A percentile compares a stretch with the other conserved stretches of the same genome.
Evolutionary conservation across 2,797 vertebrate genomes (phyloP).

Genomic region (Garrulus glandarius): DNA sequence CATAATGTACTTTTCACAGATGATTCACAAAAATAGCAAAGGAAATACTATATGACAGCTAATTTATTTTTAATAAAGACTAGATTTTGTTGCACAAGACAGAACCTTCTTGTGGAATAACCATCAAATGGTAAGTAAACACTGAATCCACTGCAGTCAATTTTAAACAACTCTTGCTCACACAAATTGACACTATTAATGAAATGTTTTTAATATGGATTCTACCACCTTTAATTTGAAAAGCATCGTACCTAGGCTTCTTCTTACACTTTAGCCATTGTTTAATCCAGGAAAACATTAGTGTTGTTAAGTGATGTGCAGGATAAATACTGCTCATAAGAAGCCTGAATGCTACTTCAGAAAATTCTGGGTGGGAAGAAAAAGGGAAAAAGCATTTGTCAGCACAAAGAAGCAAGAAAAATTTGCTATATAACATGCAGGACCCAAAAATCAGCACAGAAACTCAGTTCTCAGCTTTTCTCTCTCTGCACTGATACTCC

Average conservation of each 20-base stretch:
- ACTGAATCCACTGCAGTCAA: neutral
- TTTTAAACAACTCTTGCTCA: neutral
- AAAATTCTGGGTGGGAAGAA: neutral
- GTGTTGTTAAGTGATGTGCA: neutral
- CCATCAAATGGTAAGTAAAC: neutral
- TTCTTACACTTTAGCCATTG: neutral
- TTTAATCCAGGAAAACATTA: neutral
- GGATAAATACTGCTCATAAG: neutral
- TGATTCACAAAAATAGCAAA: neutral
- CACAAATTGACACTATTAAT: neutral
- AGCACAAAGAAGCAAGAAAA: neutral
- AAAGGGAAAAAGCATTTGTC: neutral
- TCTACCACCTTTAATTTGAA: neutral
- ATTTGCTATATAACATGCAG: neutral
- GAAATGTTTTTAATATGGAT: neutral
- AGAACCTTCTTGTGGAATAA: neutral
- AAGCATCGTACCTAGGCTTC: neutral
- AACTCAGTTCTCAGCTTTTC: neutral
- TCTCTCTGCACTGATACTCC: neutral
- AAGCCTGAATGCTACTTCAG: neutral
- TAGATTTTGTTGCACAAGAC: neutral
- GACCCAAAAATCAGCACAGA: neutral
- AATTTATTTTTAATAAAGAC: neutral
- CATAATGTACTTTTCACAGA: neutral
- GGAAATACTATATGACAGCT: neutral